phyloP scores from a whole-genome alignment of 2,113 vertebrate genomes.

The Lucifuga dentata region DNA sequence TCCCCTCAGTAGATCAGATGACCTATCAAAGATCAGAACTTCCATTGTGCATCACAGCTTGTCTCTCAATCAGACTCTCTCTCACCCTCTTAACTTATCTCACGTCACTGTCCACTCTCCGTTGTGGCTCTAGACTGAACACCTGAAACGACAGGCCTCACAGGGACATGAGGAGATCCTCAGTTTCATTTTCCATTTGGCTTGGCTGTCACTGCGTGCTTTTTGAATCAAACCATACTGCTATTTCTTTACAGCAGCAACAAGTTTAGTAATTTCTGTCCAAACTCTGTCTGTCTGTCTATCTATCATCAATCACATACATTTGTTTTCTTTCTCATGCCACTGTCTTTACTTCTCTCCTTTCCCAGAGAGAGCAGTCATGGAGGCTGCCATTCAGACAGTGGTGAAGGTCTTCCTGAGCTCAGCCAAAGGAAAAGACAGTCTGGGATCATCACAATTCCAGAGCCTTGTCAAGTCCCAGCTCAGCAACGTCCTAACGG shows the following conservation, averaged over 20 bases:
- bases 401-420: constrained; percentile 81
- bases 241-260: constrained; percentile 3
- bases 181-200: constrained; percentile 61
- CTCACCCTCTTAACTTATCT: constrained; percentile 68
- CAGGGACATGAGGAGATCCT: constrained; percentile 49
- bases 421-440: constrained; percentile 79
- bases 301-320: background rate
- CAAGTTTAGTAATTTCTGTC: background rate
- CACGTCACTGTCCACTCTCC: constrained; percentile 64
- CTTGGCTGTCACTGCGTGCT: constrained; percentile 8
- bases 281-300: constrained; percentile 16
- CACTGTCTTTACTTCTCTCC: constrained; percentile 14
- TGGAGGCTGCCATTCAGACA: constrained; percentile 82
- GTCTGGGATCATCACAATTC: constrained; percentile 79
- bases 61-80: constrained; percentile 69
- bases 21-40: constrained; percentile 85
- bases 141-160: constrained; percentile 61
- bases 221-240: constrained; percentile 18
- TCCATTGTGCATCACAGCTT: constrained; percentile 74
- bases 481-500: constrained; percentile 81
- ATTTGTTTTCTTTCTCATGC: background rate
- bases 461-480: constrained; percentile 80
- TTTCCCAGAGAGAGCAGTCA: constrained; percentile 66
- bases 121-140: constrained; percentile 36
- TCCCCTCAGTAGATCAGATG: constrained; percentile 78